Evolutionary conservation across 2,888 invertebrate genomes (phyloP).

Genomic region (Cordilura impudica): DNA sequence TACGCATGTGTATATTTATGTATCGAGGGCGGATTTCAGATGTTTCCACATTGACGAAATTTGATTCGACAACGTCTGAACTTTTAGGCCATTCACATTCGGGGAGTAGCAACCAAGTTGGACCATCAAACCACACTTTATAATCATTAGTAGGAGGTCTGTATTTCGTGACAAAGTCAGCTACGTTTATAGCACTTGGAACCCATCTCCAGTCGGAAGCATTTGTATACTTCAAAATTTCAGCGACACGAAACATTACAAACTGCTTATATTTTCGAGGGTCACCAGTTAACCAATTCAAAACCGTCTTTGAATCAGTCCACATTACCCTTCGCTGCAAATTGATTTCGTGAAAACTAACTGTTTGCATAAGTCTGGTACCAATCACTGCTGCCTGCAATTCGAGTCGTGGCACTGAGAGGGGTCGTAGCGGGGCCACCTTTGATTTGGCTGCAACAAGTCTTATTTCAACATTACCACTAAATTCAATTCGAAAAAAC

Average conservation of each 20-base stretch:
- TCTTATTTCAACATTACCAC: not conserved
- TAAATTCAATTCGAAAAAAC: slow-evolving; percentile 17
- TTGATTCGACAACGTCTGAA: not conserved
- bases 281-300: slow-evolving; percentile 2
- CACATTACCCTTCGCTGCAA: slow-evolving; percentile 1
- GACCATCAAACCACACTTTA: slow-evolving; percentile 46
- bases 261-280: slow-evolving; percentile 18
- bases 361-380: not conserved
- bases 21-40: slow-evolving; percentile 23
- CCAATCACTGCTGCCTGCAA: slow-evolving; percentile 29
- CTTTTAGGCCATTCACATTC: slow-evolving; percentile 26
- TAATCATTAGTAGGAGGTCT: slow-evolving; percentile 7
- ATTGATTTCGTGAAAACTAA: not conserved
- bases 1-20: slow-evolving; percentile 14
- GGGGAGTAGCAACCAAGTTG: slow-evolving; percentile 14
- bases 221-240: slow-evolving; percentile 19
- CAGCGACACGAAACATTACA: slow-evolving; percentile 17
- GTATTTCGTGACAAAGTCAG: slow-evolving; percentile 23
- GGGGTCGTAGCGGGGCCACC: slow-evolving; percentile 13
- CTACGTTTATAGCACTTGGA: slow-evolving; percentile 17
- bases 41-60: not conserved
- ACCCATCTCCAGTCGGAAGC: slow-evolving; percentile 18
- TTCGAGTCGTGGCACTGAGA: slow-evolving; percentile 25
- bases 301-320: slow-evolving; percentile 34
- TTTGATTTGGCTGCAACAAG: slow-evolving; percentile 27